Conservation (phyloP, 2,888 invertebrate species). For the Loripinus fragilis region DNA sequence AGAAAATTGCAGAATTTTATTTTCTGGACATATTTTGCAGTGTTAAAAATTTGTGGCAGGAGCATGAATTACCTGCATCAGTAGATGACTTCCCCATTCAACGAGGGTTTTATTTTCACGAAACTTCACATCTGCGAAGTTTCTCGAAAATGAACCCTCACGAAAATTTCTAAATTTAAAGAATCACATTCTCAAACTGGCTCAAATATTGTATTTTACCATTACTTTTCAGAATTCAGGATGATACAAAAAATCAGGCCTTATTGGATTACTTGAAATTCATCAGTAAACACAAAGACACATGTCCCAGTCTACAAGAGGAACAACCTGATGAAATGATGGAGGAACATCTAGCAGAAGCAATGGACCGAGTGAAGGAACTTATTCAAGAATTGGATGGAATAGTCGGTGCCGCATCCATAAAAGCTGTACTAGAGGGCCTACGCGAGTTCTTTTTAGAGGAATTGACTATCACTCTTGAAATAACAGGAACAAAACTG, state of each 20-base stretch:
- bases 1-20: no score
- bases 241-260: background rate
- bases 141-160: no score
- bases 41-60: no score
- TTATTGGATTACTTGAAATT: background rate
- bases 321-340: background rate
- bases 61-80: no score
- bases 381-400: slow-evolving; percentile 17
- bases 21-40: no score
- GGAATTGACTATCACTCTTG: background rate
- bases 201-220: no score
- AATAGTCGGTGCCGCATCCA: background rate
- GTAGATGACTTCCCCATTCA: no score
- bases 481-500: background rate
- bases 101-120: no score
- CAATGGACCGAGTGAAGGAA: slow-evolving; percentile 5
- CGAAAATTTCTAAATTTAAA: no score
- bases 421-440: background rate
- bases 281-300: background rate
- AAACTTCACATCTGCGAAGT: no score
- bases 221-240: background rate
- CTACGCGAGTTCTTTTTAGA: background rate
- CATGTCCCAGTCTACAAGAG: background rate
- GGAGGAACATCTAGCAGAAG: background rate
- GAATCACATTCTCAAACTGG: no score